Evolutionary conservation across 2,113 vertebrate genomes (phyloP), one percentile per base, ranked within the genome.

Genomic region (Paradoxurus hermaphroditus): DNA sequence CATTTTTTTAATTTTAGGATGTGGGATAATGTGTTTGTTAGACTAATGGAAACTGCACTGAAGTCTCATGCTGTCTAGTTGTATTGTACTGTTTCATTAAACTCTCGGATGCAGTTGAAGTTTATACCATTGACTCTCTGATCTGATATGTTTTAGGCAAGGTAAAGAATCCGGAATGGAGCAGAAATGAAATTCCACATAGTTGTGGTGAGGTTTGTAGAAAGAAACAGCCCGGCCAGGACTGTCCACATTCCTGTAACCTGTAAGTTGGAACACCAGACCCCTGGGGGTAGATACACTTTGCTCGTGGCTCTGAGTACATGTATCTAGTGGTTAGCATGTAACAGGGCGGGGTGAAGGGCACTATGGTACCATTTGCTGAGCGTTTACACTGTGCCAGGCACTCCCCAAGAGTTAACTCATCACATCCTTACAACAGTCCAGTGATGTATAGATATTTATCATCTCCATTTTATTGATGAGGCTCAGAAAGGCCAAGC

Each of bases 141-240:
- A 72, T 98, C 97, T 96, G 27, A 62, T 46, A 0, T 94, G 18
- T 97, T 97, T 95, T 98, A 99, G 99, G 99, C 85, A 99, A 99
- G 96, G 99, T 99, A 87, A 99, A 99, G 53, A 99, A 99, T 98
- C 99, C 99, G 5, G 99, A 99, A 98, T 99, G 99, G 99, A 99
- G 99, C 97, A 99, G 99, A 98, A 99, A 99, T 97, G 99, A 99
- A 99, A 99, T 99, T 97, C 99, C 99, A 49, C 99, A 99, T 98
- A 99, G 99, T 98, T 99, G 99, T 98, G 99, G 99, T 68, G 99
- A 99, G 53, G 99, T 99, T 97, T 99, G 99, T 98, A 99, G 99
- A 95, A 99, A 99, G 99, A 99, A 99, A 98, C 99, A 99, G 90
- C 99, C 99, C 72, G 98, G 99, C 95, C 98, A 98, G 92, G 99